A percentile compares a stretch with the other conserved stretches of the same genome.
Evolutionary conservation across 2,113 vertebrate species (phyloP).

Genomic region (Podilymbus podiceps): DNA sequence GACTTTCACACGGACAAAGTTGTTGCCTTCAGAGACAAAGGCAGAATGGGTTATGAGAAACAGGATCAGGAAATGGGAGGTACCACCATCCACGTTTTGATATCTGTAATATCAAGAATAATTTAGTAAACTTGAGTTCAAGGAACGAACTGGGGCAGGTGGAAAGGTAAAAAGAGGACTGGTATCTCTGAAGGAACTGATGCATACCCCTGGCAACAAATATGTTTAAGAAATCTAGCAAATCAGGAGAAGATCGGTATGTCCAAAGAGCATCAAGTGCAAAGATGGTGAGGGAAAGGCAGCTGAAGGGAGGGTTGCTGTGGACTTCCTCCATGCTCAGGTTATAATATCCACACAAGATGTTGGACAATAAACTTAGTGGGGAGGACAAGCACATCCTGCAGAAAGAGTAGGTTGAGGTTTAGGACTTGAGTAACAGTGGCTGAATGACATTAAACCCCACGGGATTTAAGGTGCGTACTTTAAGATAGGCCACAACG

Average conservation of each 20-base stretch:
- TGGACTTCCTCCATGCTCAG: neutral
- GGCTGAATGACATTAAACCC: neutral
- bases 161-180: neutral
- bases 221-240: neutral
- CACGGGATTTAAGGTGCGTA: fast-evolving
- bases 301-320: neutral
- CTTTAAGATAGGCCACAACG: neutral
- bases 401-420: neutral
- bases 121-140: neutral
- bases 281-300: neutral
- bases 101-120: neutral
- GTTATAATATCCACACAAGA: neutral
- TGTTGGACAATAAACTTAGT: neutral
- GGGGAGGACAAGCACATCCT: neutral
- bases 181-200: neutral
- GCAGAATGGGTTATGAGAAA: neutral
- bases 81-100: neutral
- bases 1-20: neutral
- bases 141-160: neutral
- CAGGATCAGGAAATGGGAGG: neutral
- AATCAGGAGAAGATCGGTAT: neutral
- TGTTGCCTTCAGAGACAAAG: neutral
- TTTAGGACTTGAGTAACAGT: neutral
- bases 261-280: neutral
- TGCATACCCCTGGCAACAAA: neutral